phyloP scores from a whole-genome alignment of 2,113 vertebrate species.

The Eulemur rufifrons region DNA sequence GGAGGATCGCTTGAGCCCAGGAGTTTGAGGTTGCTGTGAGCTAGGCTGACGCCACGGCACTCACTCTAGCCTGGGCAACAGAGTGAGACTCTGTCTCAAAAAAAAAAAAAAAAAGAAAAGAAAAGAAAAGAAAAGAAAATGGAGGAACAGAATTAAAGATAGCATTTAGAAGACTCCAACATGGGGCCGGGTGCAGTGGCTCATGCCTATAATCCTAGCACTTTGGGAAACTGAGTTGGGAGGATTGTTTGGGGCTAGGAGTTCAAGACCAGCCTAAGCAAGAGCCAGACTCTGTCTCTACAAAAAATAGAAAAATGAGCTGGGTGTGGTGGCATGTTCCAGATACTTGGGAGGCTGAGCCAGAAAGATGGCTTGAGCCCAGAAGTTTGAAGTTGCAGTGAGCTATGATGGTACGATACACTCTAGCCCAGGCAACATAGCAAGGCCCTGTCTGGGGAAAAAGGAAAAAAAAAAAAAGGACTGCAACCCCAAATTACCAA shows the following conservation, averaged over 20 bases:
- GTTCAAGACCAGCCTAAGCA: not conserved
- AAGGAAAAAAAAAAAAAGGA: not conserved
- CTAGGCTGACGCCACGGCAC: no score
- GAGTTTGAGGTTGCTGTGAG: no score
- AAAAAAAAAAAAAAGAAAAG: no score
- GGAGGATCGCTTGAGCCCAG: no score
- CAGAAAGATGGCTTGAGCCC: not conserved
- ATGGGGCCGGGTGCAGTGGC: fast-evolving
- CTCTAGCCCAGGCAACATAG: no score
- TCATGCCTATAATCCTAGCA: not conserved
- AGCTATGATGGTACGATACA: not conserved
- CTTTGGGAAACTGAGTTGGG: not conserved
- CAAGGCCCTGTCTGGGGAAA: no score
- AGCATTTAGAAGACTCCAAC: slow-evolving; percentile 1
- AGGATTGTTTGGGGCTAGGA: not conserved
- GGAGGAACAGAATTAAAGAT: not conserved
- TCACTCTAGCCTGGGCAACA: no score
- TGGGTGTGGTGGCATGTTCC: not conserved
- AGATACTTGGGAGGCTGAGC: not conserved
- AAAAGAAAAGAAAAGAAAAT: not conserved
- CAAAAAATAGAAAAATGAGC: not conserved
- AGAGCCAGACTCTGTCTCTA: not conserved
- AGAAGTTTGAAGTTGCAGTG: not conserved
- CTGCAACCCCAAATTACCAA: no score
- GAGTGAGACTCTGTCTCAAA: no score